These are phyloP conservation scores for Rana temporaria DNA, from an alignment of 2,113 vertebrate genomes.

Conservation along the genomic window DNA sequence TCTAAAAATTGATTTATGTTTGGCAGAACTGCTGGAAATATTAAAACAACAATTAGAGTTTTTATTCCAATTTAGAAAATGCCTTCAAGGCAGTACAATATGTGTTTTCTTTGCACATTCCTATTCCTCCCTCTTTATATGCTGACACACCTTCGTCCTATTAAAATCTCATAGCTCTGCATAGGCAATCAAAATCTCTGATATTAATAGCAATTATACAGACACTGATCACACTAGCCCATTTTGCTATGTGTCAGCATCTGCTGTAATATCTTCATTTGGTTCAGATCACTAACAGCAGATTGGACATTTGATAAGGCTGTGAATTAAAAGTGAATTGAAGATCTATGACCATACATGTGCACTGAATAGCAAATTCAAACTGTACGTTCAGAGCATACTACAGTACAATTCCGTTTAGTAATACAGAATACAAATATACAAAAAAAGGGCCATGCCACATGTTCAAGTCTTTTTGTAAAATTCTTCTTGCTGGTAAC, in stretches of 20 bases:
- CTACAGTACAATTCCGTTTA: too few relatives aligned
- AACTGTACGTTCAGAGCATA: not conserved
- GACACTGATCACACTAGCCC: constrained; percentile 38
- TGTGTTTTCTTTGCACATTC: constrained; percentile 8
- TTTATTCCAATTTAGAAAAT: constrained; percentile 41
- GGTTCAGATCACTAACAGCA: not conserved
- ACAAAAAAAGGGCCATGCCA: too few relatives aligned
- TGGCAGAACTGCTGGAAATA: constrained; percentile 8
- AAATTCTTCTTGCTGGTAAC: too few relatives aligned
- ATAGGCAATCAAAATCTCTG: constrained; percentile 26
- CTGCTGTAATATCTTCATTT: constrained; percentile 17
- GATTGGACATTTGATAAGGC: not conserved
- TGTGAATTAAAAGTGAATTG: not conserved
- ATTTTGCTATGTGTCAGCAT: constrained; percentile 28
- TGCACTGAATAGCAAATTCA: not conserved
- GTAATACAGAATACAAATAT: too few relatives aligned
- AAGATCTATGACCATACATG: not conserved
- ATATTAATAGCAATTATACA: constrained; percentile 44
- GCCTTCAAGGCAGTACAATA: constrained; percentile 34
- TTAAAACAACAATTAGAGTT: constrained; percentile 42
- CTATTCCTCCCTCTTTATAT: constrained; percentile 1
- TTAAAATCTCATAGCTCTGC: constrained; percentile 41
- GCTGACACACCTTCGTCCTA: constrained; percentile 38
- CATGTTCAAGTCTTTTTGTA: too few relatives aligned
- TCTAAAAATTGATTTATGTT: constrained; percentile 27